phyloP scores from a whole-genome alignment of 2,113 vertebrate species.

The Solea senegalensis region DNA sequence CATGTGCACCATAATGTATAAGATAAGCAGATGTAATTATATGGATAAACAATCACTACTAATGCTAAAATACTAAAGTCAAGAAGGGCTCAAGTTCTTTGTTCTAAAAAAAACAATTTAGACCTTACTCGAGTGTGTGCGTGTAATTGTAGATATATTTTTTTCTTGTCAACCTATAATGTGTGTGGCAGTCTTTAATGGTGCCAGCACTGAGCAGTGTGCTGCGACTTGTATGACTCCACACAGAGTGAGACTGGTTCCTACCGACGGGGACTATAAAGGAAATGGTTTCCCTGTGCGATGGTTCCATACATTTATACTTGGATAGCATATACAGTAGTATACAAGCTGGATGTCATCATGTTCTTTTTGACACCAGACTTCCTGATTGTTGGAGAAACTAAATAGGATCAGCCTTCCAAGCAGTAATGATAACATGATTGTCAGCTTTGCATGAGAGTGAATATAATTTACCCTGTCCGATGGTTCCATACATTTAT shows the following conservation, averaged over 20 bases:
- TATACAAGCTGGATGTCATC: neutral
- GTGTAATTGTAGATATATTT: neutral
- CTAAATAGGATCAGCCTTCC: no score
- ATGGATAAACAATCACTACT: no score
- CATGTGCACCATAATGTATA: no score
- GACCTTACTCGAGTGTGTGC: conserved; percentile 42
- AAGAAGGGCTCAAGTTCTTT: no score
- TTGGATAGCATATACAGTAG: neutral
- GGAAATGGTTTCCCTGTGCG: conserved; percentile 89
- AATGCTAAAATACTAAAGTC: no score
- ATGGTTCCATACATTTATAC: conserved; percentile 89
- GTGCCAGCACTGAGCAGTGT: conserved; percentile 82
- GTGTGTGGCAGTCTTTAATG: conserved; percentile 61
- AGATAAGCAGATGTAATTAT: no score
- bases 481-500: conserved; percentile 92
- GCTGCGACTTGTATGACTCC: conserved; percentile 75
- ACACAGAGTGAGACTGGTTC: conserved; percentile 90
- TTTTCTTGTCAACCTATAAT: neutral
- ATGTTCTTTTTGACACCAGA: no score
- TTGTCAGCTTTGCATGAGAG: no score
- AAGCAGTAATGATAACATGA: conserved; percentile 39
- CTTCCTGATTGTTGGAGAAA: no score
- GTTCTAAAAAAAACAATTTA: no score
- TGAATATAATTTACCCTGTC: conserved; percentile 67
- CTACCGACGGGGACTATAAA: conserved; percentile 95